phyloP scores from a whole-genome alignment of 2,113 vertebrate genomes.

The Neodon shergylaensis region DNA sequence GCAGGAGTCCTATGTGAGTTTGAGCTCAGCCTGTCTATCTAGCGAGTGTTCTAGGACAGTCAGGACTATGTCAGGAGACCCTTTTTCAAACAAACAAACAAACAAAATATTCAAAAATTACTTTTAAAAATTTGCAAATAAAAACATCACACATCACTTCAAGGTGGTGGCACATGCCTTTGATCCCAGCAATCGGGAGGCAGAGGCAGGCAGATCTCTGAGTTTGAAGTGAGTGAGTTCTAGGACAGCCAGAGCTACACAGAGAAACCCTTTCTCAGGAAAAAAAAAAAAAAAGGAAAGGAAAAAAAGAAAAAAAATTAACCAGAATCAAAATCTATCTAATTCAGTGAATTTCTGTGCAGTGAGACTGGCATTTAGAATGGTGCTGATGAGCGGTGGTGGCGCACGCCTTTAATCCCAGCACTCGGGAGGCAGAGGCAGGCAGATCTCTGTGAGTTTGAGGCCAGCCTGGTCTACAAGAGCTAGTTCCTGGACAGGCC shows the following conservation, averaged over 20 bases:
- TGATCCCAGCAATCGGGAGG: neutral
- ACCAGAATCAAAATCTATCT: neutral
- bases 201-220: too few species aligned
- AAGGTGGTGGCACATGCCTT: neutral
- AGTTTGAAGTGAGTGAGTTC: too few species aligned
- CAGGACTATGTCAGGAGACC: neutral
- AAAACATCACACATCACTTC: neutral
- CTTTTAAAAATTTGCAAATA: neutral
- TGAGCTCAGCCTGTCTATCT: too few species aligned
- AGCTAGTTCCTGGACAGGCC: too few species aligned
- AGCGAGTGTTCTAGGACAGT: neutral
- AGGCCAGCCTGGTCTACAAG: too few species aligned
- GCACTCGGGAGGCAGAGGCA: too few species aligned
- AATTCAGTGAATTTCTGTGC: neutral
- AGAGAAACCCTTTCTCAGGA: too few species aligned
- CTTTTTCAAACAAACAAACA: neutral
- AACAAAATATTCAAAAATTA: neutral
- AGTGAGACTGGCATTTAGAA: neutral
- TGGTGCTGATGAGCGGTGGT: too few species aligned
- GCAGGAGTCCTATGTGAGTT: neutral
- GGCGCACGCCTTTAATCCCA: too few species aligned
- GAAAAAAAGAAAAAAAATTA: neutral
- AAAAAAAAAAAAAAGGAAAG: neutral
- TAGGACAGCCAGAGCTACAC: too few species aligned
- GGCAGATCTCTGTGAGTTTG: too few species aligned